Evolutionary conservation across 2,113 vertebrate species (phyloP), one percentile per base, ranked within the genome.

Genomic region (Lanius ludovicianus): DNA sequence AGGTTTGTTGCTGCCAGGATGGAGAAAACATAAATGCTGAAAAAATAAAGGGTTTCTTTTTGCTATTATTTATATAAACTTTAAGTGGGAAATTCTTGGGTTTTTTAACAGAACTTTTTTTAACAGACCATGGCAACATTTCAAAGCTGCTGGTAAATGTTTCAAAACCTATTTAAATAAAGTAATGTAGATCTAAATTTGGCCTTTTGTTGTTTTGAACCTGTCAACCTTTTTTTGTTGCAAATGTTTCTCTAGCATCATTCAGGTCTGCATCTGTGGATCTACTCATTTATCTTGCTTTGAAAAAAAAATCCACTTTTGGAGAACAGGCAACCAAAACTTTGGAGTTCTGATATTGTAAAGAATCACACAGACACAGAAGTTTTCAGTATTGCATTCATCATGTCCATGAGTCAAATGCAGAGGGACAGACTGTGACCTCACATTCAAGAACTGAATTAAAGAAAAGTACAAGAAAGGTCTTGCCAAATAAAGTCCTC

Each of bases 91-190:
- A 86, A 83, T 35, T 6, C 0, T 70, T 62, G 22, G 37, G 37
- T 37, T 37, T 37, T 37, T 37, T 37, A 37, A 37, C 37, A 37
- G 37, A 37, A 37, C 8, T 67, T 71, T 69, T 84, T 93, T 79
- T 55, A 86, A 70, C 10, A 56, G 63, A 20, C 70, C 1, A 2
- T 77, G 33, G 21, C 27, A 92, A n/a, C 2, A 63, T 96, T 95
- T 77, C 75, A 88, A 92, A 96, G 75, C 35, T 88, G 30, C 74
- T 88, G 47, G 63, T 81, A 96, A 88, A 94, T 39, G 28, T 83
- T 86, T 91, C 70, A 91, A 91, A 91, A 28, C 24, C 9, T 15
- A 53, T 52, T 76, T 84, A 50, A 87, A 89, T 79, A 87, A 93
- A 64, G 25, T 46, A 77, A 76, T 47, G 24, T 21, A 74, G 42